A percentile compares a stretch with the other conserved stretches of the same genome.
Conservation (phyloP, 1,140 invertebrate species). For the Drosophila eugracilis region DNA sequence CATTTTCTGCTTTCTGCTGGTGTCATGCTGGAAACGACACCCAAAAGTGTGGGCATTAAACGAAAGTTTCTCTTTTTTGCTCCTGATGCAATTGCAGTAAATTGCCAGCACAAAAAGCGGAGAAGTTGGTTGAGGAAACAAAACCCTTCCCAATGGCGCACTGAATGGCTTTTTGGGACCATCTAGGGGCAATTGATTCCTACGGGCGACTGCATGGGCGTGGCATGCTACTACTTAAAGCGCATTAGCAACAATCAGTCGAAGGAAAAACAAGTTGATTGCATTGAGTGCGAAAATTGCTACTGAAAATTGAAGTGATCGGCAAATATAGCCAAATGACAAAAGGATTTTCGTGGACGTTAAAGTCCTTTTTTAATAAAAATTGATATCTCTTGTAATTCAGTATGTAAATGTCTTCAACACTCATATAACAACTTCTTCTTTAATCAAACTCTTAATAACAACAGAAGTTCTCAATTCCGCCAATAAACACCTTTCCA, state of each 20-base stretch:
- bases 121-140: slow-evolving; percentile 20
- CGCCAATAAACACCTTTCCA: no score
- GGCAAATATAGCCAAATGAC: slow-evolving; percentile 51
- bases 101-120: slow-evolving; percentile 63
- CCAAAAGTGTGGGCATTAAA: slow-evolving; percentile 77
- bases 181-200: slow-evolving; percentile 74
- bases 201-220: slow-evolving; percentile 48
- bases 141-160: slow-evolving; percentile 28
- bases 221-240: slow-evolving; percentile 47
- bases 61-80: slow-evolving; percentile 50
- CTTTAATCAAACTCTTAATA: no score
- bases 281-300: slow-evolving; percentile 67
- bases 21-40: slow-evolving; percentile 68
- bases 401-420: no score
- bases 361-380: no score
- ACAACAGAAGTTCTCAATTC: no score
- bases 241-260: slow-evolving; percentile 62
- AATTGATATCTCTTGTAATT: background rate
- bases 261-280: slow-evolving; percentile 49
- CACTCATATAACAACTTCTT: no score
- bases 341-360: slow-evolving; percentile 7
- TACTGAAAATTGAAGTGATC: slow-evolving; percentile 56
- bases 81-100: slow-evolving; percentile 65
- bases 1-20: slow-evolving; percentile 45
- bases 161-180: slow-evolving; percentile 30